Conservation (phyloP, 2,888 invertebrate genomes). For the Andrena flavipes region DNA sequence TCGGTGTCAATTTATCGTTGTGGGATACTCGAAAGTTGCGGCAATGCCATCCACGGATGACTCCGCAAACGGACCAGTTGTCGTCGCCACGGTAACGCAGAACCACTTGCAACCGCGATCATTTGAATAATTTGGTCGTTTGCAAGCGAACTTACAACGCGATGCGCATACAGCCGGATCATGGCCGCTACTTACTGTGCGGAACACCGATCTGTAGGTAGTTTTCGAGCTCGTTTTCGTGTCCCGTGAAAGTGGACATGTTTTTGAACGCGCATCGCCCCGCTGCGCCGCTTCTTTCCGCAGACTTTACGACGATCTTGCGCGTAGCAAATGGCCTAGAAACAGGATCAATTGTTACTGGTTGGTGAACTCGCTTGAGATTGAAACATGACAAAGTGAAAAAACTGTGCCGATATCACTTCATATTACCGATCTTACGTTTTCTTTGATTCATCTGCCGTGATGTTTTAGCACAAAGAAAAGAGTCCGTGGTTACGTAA, state of each 20-base stretch:
- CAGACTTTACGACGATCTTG: conserved; percentile 57
- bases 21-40: conserved; percentile 61
- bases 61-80: conserved; percentile 73
- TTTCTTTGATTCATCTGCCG: neutral
- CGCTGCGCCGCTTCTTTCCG: conserved; percentile 11
- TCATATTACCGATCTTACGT: neutral
- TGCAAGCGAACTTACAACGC: conserved; percentile 79
- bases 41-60: conserved; percentile 60
- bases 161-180: conserved; percentile 73
- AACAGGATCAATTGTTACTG: conserved; percentile 61
- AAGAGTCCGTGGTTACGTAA: neutral
- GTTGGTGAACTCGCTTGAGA: conserved; percentile 30
- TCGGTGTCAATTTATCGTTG: conserved; percentile 81
- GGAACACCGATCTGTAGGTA: conserved; percentile 64
- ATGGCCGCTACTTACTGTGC: conserved; percentile 80
- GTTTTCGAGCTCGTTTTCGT: conserved; percentile 65
- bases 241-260: conserved; percentile 70
- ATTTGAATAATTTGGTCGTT: conserved; percentile 83
- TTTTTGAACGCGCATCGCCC: conserved; percentile 56
- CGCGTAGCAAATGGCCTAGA: conserved; percentile 64
- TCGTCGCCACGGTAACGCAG: conserved; percentile 70
- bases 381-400: conserved; percentile 33
- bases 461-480: neutral
- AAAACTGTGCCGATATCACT: neutral
- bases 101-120: conserved; percentile 70